Percentiles rank a stretch among this genome's conserved stretches.
phyloP scores from a whole-genome alignment of 2,113 vertebrate species.

The Monarcha castaneiventris region DNA sequence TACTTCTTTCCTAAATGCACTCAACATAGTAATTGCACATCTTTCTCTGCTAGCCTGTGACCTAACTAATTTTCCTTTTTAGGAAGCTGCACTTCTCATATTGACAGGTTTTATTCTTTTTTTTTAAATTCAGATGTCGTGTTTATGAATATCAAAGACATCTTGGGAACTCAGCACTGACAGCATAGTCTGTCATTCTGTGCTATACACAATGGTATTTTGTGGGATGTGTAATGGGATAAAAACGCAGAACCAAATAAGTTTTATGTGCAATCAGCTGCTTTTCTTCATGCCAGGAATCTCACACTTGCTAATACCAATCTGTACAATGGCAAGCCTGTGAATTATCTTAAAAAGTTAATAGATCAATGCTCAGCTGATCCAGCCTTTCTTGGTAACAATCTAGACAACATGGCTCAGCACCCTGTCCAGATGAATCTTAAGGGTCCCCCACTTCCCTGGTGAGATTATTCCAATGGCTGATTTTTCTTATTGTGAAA shows the following conservation, averaged over 20 bases:
- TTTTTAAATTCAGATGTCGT: not conserved
- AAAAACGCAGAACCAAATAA: not conserved
- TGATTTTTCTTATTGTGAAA: not conserved
- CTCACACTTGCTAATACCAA: not conserved
- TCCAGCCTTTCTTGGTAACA: not conserved
- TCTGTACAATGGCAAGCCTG: not conserved
- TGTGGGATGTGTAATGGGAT: not conserved
- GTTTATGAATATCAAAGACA: constrained; percentile 57
- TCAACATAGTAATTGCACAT: not conserved
- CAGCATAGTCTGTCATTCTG: not conserved
- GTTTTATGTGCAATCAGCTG: not conserved
- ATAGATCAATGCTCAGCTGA: not conserved
- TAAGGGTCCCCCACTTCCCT: not conserved
- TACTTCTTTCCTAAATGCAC: not conserved
- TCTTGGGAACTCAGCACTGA: not conserved
- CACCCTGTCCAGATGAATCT: not conserved
- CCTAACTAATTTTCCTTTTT: constrained; percentile 35
- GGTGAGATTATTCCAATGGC: not conserved
- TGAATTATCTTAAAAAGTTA: not conserved
- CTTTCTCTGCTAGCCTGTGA: not conserved
- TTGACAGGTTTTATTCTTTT: not conserved
- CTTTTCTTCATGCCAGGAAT: not conserved
- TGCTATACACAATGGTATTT: not conserved
- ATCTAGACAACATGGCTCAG: not conserved
- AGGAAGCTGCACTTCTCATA: not conserved